phyloP scores from a whole-genome alignment of 2,113 vertebrate species.

The Pluvialis apricaria region DNA sequence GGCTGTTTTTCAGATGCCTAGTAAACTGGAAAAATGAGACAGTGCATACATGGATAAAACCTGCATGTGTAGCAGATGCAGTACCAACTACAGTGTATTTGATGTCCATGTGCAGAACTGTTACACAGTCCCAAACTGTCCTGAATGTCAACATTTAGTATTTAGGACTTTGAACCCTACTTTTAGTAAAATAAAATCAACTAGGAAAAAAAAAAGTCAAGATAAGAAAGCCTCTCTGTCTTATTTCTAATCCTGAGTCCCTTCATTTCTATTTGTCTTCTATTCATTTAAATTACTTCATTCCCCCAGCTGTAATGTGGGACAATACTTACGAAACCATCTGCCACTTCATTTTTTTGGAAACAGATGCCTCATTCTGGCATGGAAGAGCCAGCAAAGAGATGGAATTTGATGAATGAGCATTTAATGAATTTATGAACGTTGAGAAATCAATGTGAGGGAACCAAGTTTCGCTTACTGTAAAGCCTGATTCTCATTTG shows the following conservation, averaged over 20 bases:
- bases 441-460: not conserved
- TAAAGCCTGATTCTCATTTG: not conserved
- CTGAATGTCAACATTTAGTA: not conserved
- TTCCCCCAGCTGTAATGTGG: not conserved
- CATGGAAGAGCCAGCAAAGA: not conserved
- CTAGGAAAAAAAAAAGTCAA: not conserved
- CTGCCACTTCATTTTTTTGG: not conserved
- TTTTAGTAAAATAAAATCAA: not conserved
- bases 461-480: not conserved
- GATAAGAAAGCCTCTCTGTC: not conserved
- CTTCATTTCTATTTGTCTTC: not conserved
- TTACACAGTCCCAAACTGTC: not conserved
- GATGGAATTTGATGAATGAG: not conserved
- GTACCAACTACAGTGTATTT: not conserved
- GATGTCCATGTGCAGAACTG: not conserved
- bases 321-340: not conserved
- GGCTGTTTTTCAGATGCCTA: not conserved
- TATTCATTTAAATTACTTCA: not conserved
- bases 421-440: not conserved
- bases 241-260: not conserved
- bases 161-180: not conserved
- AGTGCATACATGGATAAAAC: not conserved
- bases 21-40: not conserved
- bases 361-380: conserved; percentile 1
- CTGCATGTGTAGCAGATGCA: not conserved